phyloP scores from a whole-genome alignment of 2,797 vertebrate genomes.

The Thaleichthys pacificus region DNA sequence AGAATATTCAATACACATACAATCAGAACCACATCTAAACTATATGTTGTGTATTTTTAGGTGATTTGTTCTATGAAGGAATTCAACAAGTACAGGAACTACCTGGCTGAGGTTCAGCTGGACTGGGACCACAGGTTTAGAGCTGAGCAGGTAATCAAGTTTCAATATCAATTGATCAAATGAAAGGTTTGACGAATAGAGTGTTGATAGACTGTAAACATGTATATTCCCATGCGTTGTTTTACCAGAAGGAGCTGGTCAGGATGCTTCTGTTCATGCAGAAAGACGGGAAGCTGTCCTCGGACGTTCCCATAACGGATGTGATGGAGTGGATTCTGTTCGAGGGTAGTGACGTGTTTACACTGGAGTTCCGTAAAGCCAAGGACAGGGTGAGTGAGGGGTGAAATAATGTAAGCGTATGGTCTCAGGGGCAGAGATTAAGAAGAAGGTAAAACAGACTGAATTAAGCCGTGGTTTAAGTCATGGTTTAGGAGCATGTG shows the following conservation, averaged over 20 bases:
- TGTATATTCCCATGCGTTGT: not conserved
- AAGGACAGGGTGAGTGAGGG: not conserved
- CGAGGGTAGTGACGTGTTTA: not conserved
- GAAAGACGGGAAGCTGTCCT: not conserved
- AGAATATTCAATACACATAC: too few species aligned
- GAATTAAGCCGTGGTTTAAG: too few species aligned
- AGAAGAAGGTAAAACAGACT: too few species aligned
- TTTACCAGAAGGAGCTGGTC: conserved; percentile 5
- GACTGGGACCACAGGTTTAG: conserved; percentile 17
- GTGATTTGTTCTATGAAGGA: conserved; percentile 15
- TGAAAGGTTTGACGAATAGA: too few species aligned
- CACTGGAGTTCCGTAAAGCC: not conserved
- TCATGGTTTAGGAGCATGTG: too few species aligned
- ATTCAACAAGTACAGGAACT: conserved; percentile 14
- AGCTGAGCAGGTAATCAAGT: conserved; percentile 3
- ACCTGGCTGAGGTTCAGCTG: conserved; percentile 13
- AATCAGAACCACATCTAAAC: too few species aligned
- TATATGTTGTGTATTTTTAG: conserved; percentile 1
- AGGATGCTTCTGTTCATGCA: conserved; percentile 6
- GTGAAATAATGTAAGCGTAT: not conserved
- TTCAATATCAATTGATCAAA: not conserved
- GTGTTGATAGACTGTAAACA: not conserved
- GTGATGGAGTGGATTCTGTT: conserved; percentile 2
- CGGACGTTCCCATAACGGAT: conserved; percentile 1
- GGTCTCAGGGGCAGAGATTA: too few species aligned